These are phyloP conservation scores for Stegana nigrithorax DNA, from an alignment of 2,888 invertebrate species.

Conservation along the genomic window DNA sequence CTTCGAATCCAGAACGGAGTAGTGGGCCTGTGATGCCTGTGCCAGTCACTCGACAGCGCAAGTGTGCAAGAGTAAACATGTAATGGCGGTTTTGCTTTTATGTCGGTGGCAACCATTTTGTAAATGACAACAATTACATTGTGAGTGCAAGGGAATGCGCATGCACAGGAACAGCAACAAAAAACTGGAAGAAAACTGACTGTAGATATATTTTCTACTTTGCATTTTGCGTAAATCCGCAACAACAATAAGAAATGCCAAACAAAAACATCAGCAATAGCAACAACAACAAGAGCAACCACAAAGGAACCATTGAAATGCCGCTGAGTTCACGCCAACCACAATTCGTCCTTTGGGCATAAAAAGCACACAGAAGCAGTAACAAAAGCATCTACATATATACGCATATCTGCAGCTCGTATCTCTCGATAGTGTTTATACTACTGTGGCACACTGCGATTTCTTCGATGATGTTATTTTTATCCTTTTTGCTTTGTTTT, in stretches of 20 bases:
- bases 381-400: conserved; percentile 9
- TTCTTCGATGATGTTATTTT: too few species aligned
- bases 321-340: not conserved
- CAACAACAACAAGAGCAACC: not conserved
- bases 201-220: too few species aligned
- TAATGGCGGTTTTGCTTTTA: not conserved
- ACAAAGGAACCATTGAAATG: conserved; percentile 16
- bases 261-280: not conserved
- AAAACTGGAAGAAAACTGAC: not conserved
- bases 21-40: too few species aligned
- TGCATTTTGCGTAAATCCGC: too few species aligned
- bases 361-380: not conserved
- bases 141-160: not conserved
- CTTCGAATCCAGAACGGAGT: too few species aligned
- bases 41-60: too few species aligned
- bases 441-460: conserved; percentile 33
- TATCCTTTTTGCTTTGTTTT: too few species aligned
- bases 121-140: conserved; percentile 26
- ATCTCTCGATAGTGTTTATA: conserved; percentile 5
- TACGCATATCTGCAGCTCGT: conserved; percentile 4
- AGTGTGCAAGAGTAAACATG: too few species aligned
- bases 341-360: conserved; percentile 38
- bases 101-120: conserved; percentile 41
- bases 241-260: too few species aligned
- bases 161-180: conserved; percentile 11